phyloP scores from a whole-genome alignment of 2,113 vertebrate genomes.

The Hemichromis elongatus region DNA sequence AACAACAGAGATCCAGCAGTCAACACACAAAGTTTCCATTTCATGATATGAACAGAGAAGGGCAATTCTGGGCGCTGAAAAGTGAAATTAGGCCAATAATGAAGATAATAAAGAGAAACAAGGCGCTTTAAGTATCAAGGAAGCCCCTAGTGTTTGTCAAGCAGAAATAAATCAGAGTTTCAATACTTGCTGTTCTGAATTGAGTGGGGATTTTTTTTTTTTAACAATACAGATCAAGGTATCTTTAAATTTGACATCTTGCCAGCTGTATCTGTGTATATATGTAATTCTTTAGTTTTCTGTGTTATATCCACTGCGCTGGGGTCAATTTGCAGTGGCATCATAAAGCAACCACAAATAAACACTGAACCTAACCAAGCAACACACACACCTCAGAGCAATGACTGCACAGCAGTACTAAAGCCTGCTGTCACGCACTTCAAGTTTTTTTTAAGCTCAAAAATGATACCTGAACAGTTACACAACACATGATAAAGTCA shows the following conservation, averaged over 20 bases:
- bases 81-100: not conserved
- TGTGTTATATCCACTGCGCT: not conserved
- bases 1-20: constrained; percentile 17
- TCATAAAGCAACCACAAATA: not conserved
- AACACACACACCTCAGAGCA: not conserved
- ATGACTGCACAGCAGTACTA: not conserved
- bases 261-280: too few species aligned
- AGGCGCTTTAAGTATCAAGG: not conserved
- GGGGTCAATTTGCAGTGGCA: not conserved
- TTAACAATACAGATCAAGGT: not conserved
- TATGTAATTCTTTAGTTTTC: not conserved
- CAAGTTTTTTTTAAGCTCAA: not conserved
- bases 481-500: constrained; percentile 12
- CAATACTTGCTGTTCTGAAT: not conserved
- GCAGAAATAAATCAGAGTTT: not conserved
- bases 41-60: not conserved
- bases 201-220: not conserved
- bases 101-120: not conserved
- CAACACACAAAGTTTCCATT: not conserved
- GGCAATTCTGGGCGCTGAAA: not conserved
- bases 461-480: not conserved
- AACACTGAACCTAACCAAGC: not conserved
- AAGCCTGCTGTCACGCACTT: not conserved
- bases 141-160: not conserved
- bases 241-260: not conserved